Conservation (phyloP, 1,140 invertebrate genomes). For the Lasioglossum albipes region DNA sequence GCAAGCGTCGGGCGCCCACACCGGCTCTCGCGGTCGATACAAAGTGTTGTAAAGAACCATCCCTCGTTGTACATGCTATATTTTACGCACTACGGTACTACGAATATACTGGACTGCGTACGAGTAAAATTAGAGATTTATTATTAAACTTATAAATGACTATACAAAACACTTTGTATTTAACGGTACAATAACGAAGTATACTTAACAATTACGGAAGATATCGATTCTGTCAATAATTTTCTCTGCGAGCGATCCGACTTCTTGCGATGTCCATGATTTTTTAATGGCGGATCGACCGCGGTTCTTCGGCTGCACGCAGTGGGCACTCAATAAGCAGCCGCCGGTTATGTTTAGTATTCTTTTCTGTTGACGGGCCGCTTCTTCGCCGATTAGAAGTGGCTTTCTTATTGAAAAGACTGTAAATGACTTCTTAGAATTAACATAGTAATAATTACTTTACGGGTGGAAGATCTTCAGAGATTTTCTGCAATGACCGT, state of each 20-base stretch:
- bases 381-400: no score
- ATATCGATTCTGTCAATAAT: constrained; percentile 43
- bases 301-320: no score
- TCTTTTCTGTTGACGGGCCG: no score
- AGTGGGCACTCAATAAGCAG: no score
- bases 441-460: no score
- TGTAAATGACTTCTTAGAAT: no score
- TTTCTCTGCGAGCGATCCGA: constrained; percentile 26
- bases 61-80: constrained; percentile 3
- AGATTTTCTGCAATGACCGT: no score
- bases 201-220: constrained; percentile 45
- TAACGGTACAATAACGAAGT: constrained; percentile 60
- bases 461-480: no score
- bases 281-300: not conserved
- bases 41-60: constrained; percentile 90
- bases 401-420: no score
- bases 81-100: not conserved
- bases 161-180: constrained; percentile 65
- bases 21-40: constrained; percentile 95
- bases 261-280: constrained; percentile 4
- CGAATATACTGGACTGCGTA: constrained; percentile 20
- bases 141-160: constrained; percentile 60
- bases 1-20: constrained; percentile 91
- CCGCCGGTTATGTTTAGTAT: no score
- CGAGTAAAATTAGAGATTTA: constrained; percentile 61